Percentiles rank a stretch among this genome's conserved stretches.
Evolutionary conservation across 2,888 invertebrate genomes (phyloP).

Genomic region (Eupithecia subfuscata): DNA sequence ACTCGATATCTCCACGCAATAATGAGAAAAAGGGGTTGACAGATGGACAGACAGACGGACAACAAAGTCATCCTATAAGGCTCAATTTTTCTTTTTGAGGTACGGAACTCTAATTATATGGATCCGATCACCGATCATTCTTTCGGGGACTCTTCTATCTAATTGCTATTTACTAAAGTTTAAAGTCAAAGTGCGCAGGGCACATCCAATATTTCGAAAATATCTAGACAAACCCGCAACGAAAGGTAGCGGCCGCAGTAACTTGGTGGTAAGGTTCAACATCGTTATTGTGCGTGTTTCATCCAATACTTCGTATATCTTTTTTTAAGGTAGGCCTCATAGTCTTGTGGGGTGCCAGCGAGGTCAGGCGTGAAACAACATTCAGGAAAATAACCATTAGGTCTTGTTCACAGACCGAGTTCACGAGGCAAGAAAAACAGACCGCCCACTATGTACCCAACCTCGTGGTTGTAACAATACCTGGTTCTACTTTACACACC

Average conservation of each 20-base stretch:
- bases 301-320: background rate
- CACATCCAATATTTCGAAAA: background rate
- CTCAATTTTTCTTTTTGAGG: no score
- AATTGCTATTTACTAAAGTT: background rate
- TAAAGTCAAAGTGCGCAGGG: background rate
- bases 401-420: background rate
- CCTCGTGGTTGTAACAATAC: background rate
- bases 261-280: background rate
- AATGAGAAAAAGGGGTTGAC: no score
- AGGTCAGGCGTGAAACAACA: background rate
- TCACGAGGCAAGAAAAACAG: background rate
- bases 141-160: no score
- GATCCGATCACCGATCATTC: background rate
- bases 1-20: no score
- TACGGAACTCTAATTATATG: no score
- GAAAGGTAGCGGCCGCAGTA: background rate
- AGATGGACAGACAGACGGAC: no score
- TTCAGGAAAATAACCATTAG: background rate
- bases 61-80: no score
- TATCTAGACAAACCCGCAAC: background rate
- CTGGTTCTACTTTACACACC: no score
- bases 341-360: background rate
- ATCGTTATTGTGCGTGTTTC: background rate
- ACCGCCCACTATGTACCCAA: background rate
- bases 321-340: background rate